Evolutionary conservation across 1,140 invertebrate genomes (phyloP).

Genomic region (Odontomachus brunneus): DNA sequence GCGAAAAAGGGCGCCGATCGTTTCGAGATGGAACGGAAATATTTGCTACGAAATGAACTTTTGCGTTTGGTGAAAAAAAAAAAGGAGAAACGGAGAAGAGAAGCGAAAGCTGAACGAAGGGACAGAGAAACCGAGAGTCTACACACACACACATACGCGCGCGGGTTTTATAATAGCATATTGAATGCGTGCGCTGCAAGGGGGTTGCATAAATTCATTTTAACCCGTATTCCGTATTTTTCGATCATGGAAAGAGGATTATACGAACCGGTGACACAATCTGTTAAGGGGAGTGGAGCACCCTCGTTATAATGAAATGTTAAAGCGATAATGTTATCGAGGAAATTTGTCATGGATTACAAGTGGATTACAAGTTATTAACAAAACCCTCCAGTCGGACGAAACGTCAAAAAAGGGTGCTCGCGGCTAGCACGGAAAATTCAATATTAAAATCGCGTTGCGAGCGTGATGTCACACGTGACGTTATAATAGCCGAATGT

Average conservation of each 20-base stretch:
- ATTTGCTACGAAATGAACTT: not conserved
- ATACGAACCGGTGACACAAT: slow-evolving; percentile 51
- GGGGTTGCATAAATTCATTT: slow-evolving; percentile 15
- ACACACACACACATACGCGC: too few relatives aligned
- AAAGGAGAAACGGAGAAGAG: too few relatives aligned
- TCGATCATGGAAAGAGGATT: slow-evolving; percentile 47
- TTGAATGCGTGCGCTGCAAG: not conserved
- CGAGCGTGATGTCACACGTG: slow-evolving; percentile 45
- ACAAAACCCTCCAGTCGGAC: slow-evolving; percentile 44
- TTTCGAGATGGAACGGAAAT: slow-evolving; percentile 4
- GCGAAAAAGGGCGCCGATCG: not conserved
- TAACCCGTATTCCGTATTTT: slow-evolving; percentile 44
- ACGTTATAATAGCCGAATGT: slow-evolving; percentile 54
- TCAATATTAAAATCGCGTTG: slow-evolving; percentile 61
- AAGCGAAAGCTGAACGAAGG: too few relatives aligned
- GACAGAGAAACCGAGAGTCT: too few relatives aligned
- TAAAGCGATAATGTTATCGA: slow-evolving; percentile 61
- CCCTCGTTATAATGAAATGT: slow-evolving; percentile 62
- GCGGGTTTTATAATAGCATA: slow-evolving; percentile 24
- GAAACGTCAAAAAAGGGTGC: slow-evolving; percentile 54
- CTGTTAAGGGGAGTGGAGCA: slow-evolving; percentile 42
- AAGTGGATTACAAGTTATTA: slow-evolving; percentile 60
- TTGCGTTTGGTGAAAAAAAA: not conserved
- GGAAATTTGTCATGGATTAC: slow-evolving; percentile 57
- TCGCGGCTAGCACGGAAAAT: slow-evolving; percentile 22